Conservation (phyloP, 2,888 invertebrate species). For the Eupithecia subfuscata region DNA sequence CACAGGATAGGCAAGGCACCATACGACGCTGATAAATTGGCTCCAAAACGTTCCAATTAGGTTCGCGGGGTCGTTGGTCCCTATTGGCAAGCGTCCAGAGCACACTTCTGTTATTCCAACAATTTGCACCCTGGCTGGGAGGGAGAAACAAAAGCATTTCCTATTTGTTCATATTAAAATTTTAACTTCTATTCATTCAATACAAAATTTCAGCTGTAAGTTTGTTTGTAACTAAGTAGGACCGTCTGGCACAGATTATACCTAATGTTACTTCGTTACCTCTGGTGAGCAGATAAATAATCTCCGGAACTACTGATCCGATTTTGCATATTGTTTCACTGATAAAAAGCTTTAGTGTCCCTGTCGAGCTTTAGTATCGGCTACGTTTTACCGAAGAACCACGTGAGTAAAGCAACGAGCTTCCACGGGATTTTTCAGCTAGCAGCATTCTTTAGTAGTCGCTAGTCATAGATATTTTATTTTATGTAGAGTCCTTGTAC, state of each 20-base stretch:
- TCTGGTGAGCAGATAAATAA: neutral
- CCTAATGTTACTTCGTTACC: too few relatives aligned
- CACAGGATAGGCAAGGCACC: neutral
- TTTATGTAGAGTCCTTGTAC: neutral
- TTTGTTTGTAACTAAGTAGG: neutral
- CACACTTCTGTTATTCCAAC: slow-evolving; percentile 65
- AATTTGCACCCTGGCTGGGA: slow-evolving; percentile 56
- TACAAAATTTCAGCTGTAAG: neutral
- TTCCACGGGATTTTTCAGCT: too few relatives aligned
- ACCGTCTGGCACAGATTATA: too few relatives aligned
- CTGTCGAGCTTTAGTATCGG: too few relatives aligned
- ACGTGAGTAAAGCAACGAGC: neutral
- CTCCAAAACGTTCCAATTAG: slow-evolving; percentile 52
- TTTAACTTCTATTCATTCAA: neutral
- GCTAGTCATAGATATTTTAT: too few relatives aligned
- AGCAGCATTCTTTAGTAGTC: too few relatives aligned
- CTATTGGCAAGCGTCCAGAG: slow-evolving; percentile 65
- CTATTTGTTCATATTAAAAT: neutral
- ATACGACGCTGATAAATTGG: slow-evolving; percentile 50
- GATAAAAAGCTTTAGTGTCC: too few relatives aligned
- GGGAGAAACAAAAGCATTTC: slow-evolving; percentile 22
- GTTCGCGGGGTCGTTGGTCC: slow-evolving; percentile 63
- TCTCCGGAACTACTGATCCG: neutral
- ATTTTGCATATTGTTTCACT: neutral
- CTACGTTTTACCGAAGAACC: too few relatives aligned